Conservation (phyloP, 2,113 vertebrate species). For the Leptosomus discolor region DNA sequence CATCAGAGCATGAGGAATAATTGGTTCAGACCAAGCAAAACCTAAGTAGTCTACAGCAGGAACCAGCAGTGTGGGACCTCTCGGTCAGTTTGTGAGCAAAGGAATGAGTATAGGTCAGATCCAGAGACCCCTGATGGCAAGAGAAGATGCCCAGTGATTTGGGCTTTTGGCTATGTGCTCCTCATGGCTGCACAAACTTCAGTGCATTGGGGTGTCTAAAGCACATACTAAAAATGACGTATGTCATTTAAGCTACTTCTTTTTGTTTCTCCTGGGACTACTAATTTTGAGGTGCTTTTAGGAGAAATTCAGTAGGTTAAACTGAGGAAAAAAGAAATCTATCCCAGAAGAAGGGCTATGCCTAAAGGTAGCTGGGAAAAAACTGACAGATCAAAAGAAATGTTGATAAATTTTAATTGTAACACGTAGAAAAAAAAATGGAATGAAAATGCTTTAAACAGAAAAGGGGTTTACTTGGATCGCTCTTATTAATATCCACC, state of each 20-base stretch:
- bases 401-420: background rate
- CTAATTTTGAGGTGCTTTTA: background rate
- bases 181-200: background rate
- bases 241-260: background rate
- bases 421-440: background rate
- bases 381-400: background rate
- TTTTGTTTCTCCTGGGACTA: background rate
- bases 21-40: background rate
- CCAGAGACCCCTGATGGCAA: background rate
- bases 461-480: background rate
- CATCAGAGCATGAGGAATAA: background rate
- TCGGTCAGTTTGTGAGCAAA: accelerated
- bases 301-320: background rate
- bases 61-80: background rate
- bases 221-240: background rate
- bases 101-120: background rate
- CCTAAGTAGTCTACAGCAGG: background rate
- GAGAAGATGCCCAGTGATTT: background rate
- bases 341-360: background rate
- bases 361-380: background rate
- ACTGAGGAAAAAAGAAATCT: background rate
- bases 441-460: background rate
- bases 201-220: background rate
- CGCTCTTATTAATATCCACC: background rate
- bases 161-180: background rate